phyloP scores from a whole-genome alignment of 2,113 vertebrate genomes.

The Nipponia nippon region DNA sequence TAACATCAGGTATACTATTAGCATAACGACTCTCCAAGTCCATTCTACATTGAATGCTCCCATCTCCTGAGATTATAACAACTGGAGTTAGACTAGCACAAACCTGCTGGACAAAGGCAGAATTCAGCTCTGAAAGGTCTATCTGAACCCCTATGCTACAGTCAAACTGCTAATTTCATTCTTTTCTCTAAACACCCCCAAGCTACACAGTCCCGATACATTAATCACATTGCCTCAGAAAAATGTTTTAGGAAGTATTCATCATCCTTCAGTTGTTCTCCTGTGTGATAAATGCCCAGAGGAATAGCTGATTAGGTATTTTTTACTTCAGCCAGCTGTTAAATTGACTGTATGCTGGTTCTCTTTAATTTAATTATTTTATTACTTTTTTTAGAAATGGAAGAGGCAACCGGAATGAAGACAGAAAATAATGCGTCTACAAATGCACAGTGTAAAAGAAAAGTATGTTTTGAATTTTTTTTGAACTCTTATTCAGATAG shows the following conservation, averaged over 20 bases:
- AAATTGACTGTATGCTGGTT: not conserved
- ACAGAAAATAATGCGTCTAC: not conserved
- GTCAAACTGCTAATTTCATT: not conserved
- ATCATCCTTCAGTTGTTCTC: not conserved
- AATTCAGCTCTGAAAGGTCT: not conserved
- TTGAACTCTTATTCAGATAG: not conserved
- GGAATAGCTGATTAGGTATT: not conserved
- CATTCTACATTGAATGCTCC: not conserved
- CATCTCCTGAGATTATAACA: not conserved
- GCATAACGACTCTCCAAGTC: not conserved
- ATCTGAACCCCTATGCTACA: not conserved
- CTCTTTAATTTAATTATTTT: not conserved
- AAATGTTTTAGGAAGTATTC: not conserved
- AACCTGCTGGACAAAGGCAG: not conserved
- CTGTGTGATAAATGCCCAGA: not conserved
- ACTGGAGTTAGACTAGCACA: not conserved
- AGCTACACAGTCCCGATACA: not conserved
- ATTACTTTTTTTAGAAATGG: slow-evolving; percentile 77
- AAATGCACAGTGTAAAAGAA: slow-evolving; percentile 66
- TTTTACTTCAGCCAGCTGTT: not conserved
- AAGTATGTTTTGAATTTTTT: slow-evolving; percentile 67
- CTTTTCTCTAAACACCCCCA: not conserved
- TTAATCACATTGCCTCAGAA: not conserved
- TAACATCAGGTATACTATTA: not conserved
- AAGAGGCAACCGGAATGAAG: slow-evolving; percentile 68